Conservation (phyloP, 2,113 vertebrate genomes). For the Nesogale talazaci region DNA sequence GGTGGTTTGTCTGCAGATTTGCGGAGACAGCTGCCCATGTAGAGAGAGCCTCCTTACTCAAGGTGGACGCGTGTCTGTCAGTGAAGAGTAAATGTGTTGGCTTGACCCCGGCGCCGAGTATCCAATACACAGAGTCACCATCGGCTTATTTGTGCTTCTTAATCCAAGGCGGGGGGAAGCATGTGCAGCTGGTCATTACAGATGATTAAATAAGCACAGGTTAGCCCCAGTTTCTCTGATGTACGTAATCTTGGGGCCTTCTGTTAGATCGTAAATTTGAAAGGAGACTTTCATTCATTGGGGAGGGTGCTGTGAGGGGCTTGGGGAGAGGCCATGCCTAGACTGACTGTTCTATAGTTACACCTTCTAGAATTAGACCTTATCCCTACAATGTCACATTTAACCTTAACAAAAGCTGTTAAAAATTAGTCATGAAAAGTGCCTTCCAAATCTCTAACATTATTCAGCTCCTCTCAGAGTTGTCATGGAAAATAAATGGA, state of each 20-base stretch:
- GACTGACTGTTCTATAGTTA: background rate
- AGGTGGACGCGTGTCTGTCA: too few relatives aligned
- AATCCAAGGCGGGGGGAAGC: background rate
- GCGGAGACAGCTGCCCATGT: too few relatives aligned
- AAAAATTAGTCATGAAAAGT: slow-evolving; percentile 1
- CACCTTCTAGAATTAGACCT: background rate
- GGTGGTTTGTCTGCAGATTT: background rate
- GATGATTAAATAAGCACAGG: background rate
- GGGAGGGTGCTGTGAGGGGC: too few relatives aligned
- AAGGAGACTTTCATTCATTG: background rate
- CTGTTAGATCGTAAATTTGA: too few relatives aligned
- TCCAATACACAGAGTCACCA: too few relatives aligned
- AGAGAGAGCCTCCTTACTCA: background rate
- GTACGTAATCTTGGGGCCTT: background rate
- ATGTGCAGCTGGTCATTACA: background rate
- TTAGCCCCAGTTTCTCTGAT: background rate
- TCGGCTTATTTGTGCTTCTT: too few relatives aligned
- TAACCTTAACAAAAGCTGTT: background rate
- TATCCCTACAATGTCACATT: background rate
- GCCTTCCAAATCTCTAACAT: background rate
- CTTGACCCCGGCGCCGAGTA: background rate
- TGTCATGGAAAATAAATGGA: slow-evolving; percentile 15
- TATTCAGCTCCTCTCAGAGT: background rate
- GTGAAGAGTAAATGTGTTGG: too few relatives aligned
- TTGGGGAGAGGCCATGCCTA: background rate